Evolutionary conservation across 2,797 vertebrate genomes (phyloP).

Genomic region (Clarias platycephalus): DNA sequence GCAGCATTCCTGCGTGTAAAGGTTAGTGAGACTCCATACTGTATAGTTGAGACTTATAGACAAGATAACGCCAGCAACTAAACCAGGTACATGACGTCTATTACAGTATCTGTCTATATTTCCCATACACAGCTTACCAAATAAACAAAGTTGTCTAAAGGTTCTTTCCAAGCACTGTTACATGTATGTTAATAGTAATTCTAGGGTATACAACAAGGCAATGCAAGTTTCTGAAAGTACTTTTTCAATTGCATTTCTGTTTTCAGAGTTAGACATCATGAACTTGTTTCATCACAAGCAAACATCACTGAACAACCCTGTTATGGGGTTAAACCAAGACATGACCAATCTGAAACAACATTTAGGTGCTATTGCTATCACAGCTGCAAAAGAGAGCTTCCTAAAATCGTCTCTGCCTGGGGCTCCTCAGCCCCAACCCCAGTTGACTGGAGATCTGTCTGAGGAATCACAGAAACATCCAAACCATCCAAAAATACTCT

Average conservation of each 20-base stretch:
- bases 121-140: background rate
- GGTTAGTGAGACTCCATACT: slow-evolving; percentile 56
- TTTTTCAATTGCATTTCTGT: background rate
- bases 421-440: slow-evolving; percentile 26
- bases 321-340: slow-evolving; percentile 40
- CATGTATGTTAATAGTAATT: background rate
- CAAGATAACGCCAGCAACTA: background rate
- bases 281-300: slow-evolving; percentile 48
- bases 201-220: background rate
- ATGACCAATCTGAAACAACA: slow-evolving; percentile 45
- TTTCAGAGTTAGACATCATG: slow-evolving; percentile 68
- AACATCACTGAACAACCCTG: slow-evolving; percentile 29
- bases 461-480: slow-evolving; percentile 12
- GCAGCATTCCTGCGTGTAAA: slow-evolving; percentile 70
- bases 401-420: slow-evolving; percentile 26
- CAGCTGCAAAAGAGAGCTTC: slow-evolving; percentile 50
- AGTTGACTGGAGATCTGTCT: slow-evolving; percentile 16
- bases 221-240: background rate
- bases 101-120: background rate
- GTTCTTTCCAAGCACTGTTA: background rate
- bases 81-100: background rate
- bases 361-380: slow-evolving; percentile 44
- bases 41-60: background rate
- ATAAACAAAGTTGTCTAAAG: background rate
- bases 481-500: slow-evolving; percentile 23